Percentiles rank a stretch among this genome's conserved stretches.
Evolutionary conservation across 1,140 invertebrate species (phyloP).

Genomic region (Acarapis woodi): DNA sequence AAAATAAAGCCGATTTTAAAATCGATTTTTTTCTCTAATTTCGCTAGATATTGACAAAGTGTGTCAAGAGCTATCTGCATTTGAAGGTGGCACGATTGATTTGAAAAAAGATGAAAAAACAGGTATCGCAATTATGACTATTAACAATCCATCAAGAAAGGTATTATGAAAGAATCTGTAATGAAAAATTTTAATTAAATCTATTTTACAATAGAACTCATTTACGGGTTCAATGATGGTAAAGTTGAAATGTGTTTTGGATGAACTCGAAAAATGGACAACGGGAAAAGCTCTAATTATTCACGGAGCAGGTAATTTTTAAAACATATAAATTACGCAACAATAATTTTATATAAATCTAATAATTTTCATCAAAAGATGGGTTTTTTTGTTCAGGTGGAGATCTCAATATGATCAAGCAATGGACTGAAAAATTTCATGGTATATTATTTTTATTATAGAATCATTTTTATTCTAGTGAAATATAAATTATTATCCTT

Average conservation of each 20-base stretch:
- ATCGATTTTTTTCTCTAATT: too few species aligned
- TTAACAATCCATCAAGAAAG: conserved; percentile 20
- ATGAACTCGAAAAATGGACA: conserved; percentile 21
- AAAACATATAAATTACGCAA: too few species aligned
- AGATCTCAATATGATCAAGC: conserved; percentile 23
- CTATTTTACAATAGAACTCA: conserved; percentile 19
- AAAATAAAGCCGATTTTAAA: too few species aligned
- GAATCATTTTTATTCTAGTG: not conserved
- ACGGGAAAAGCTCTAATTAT: conserved; percentile 26
- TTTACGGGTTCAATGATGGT: conserved; percentile 29
- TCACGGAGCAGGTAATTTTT: conserved; percentile 18
- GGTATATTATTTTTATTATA: conserved; percentile 11
- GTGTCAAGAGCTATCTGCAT: too few species aligned
- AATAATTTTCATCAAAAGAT: too few species aligned
- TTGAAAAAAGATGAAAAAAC: conserved; percentile 18
- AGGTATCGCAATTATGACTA: conserved; percentile 21
- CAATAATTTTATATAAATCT: too few species aligned
- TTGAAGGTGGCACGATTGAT: conserved; percentile 17
- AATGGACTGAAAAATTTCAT: too few species aligned
- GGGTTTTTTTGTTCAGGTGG: conserved; percentile 28
- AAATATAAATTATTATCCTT: not conserved
- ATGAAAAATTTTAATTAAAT: conserved; percentile 12
- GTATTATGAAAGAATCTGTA: conserved; percentile 23
- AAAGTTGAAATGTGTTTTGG: conserved; percentile 21
- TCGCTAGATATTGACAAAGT: too few species aligned